Conservation (phyloP, 2,113 vertebrate species). For the Phasianus colchicus region DNA sequence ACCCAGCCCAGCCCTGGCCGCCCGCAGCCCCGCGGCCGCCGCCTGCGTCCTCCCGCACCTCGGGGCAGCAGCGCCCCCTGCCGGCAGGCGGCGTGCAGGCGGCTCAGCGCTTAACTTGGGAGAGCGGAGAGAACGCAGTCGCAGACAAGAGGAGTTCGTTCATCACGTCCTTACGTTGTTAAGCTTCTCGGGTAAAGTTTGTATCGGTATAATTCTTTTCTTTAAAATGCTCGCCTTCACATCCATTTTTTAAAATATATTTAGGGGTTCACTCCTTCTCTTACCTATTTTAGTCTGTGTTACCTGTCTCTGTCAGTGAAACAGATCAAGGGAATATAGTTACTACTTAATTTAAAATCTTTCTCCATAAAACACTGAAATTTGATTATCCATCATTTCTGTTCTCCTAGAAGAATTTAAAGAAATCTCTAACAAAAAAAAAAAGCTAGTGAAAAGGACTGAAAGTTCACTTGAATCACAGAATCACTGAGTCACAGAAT, state of each 20-base stretch:
- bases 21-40: no score
- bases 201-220: neutral
- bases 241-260: neutral
- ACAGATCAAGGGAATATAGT: neutral
- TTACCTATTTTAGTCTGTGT: neutral
- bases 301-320: neutral
- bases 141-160: fast-evolving
- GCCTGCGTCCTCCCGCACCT: neutral
- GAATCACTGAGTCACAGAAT: neutral
- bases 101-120: neutral
- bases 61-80: neutral
- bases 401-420: neutral
- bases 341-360: neutral
- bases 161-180: fast-evolving
- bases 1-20: no score
- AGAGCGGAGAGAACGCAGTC: neutral
- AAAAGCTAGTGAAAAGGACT: neutral
- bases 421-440: neutral
- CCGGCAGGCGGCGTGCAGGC: neutral
- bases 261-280: neutral
- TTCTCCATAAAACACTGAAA: neutral
- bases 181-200: fast-evolving
- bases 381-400: neutral
- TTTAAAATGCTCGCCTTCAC: neutral
- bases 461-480: neutral